These are phyloP conservation scores for Standfussiana lucernea DNA, from an alignment of 2,888 invertebrate genomes.

Conservation along the genomic window DNA sequence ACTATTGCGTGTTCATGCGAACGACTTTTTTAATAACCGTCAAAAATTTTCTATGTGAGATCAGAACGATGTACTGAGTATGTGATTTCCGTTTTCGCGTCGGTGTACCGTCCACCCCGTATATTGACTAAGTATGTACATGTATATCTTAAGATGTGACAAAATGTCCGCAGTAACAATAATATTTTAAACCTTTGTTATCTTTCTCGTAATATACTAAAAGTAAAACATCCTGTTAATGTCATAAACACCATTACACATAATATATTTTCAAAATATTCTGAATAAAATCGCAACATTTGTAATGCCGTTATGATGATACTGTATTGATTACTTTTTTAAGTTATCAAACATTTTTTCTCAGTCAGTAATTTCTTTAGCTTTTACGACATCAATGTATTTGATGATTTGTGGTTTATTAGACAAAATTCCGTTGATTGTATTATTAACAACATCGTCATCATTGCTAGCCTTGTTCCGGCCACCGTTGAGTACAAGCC, in stretches of 20 bases:
- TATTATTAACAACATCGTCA: neutral
- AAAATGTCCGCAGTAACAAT: neutral
- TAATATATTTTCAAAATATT: neutral
- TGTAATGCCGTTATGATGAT: neutral
- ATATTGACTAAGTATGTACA: neutral
- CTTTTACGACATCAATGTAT: neutral
- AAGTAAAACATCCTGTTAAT: constrained; percentile 5
- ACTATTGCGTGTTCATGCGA: neutral
- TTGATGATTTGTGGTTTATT: neutral
- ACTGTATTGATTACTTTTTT: too few relatives aligned
- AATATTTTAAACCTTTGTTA: constrained; percentile 39
- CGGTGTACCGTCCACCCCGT: too few relatives aligned
- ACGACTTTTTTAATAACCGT: too few relatives aligned
- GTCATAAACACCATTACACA: neutral
- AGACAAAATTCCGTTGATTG: neutral
- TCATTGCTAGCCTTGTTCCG: neutral
- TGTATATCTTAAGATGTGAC: neutral
- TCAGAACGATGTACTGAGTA: too few relatives aligned
- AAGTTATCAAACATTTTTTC: too few relatives aligned
- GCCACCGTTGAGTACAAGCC: neutral
- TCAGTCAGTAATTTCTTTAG: too few relatives aligned
- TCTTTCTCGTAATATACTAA: constrained; percentile 13
- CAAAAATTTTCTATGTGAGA: too few relatives aligned
- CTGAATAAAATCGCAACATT: neutral
- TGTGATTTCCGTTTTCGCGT: too few relatives aligned